Evolutionary conservation across 1,140 invertebrate genomes (phyloP).

Genomic region (Himalopsyche phryganea): DNA sequence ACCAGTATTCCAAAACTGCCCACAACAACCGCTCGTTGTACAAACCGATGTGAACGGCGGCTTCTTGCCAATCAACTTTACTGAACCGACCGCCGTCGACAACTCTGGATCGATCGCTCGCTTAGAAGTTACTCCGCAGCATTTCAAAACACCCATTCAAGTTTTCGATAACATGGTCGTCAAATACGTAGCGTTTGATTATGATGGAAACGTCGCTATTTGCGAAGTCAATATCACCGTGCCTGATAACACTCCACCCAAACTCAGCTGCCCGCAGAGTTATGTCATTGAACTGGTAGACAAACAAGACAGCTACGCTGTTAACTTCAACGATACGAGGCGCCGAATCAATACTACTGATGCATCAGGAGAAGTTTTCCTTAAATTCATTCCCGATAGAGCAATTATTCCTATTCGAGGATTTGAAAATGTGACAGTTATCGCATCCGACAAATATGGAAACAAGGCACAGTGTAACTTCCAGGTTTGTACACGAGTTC

Average conservation of each 20-base stretch:
- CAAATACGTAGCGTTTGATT: slow-evolving; percentile 94
- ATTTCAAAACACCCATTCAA: slow-evolving; percentile 84
- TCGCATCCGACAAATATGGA: slow-evolving; percentile 83
- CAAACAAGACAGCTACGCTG: slow-evolving; percentile 82
- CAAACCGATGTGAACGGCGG: slow-evolving; percentile 83
- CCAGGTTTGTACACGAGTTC: slow-evolving; percentile 68
- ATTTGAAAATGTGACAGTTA: slow-evolving; percentile 92
- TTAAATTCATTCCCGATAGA: slow-evolving; percentile 80
- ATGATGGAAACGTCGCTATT: slow-evolving; percentile 94
- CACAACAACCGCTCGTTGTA: slow-evolving; percentile 85
- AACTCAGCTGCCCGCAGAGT: slow-evolving; percentile 89
- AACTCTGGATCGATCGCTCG: slow-evolving; percentile 92
- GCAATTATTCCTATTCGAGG: slow-evolving; percentile 85
- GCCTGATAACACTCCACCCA: slow-evolving; percentile 90
- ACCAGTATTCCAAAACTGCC: slow-evolving; percentile 94
- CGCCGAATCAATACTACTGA: slow-evolving; percentile 83
- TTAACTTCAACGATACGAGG: slow-evolving; percentile 91
- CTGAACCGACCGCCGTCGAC: slow-evolving; percentile 87
- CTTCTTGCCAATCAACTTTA: slow-evolving; percentile 85
- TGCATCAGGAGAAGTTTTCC: slow-evolving; percentile 81
- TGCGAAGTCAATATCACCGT: slow-evolving; percentile 95
- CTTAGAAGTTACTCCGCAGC: slow-evolving; percentile 85
- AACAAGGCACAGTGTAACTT: slow-evolving; percentile 91
- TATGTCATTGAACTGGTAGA: slow-evolving; percentile 91
- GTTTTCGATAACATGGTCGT: slow-evolving; percentile 90